Conservation (phyloP, 2,797 vertebrate species). For the Tarsius wallacei region DNA sequence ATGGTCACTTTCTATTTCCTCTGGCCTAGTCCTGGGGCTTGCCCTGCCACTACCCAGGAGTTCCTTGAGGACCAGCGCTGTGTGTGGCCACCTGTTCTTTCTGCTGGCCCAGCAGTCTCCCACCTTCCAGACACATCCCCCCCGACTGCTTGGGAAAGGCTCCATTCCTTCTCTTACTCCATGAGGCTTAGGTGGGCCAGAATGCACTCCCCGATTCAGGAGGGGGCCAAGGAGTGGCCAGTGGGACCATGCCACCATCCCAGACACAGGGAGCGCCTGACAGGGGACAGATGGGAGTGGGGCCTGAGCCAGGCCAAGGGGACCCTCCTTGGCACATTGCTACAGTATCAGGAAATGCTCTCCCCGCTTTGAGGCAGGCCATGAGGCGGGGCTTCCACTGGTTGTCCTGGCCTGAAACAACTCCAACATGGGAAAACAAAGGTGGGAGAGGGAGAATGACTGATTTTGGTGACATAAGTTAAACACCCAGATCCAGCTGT, state of each 20-base stretch:
- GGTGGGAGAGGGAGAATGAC: background rate
- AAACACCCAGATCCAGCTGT: conserved; percentile 39
- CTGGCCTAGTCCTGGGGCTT: background rate
- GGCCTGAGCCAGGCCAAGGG: background rate
- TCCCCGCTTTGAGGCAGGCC: background rate
- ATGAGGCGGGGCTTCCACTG: background rate
- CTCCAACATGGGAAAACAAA: background rate
- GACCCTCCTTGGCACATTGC: background rate
- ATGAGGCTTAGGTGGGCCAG: background rate
- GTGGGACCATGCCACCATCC: background rate
- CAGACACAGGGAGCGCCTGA: background rate
- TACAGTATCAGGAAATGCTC: background rate
- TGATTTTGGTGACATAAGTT: background rate
- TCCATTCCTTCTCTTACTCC: background rate
- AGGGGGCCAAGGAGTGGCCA: too few species aligned
- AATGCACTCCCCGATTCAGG: background rate
- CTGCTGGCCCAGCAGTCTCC: background rate
- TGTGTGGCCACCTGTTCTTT: background rate
- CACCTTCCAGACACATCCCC: background rate
- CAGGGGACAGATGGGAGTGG: background rate
- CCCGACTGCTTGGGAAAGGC: background rate
- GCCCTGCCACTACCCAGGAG: background rate
- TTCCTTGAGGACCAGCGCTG: background rate
- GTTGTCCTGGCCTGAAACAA: background rate
- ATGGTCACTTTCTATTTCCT: background rate